Percentiles rank a stretch among this genome's conserved stretches.
Conservation (phyloP, 2,113 vertebrate species). For the Acrocephalus kingi region DNA sequence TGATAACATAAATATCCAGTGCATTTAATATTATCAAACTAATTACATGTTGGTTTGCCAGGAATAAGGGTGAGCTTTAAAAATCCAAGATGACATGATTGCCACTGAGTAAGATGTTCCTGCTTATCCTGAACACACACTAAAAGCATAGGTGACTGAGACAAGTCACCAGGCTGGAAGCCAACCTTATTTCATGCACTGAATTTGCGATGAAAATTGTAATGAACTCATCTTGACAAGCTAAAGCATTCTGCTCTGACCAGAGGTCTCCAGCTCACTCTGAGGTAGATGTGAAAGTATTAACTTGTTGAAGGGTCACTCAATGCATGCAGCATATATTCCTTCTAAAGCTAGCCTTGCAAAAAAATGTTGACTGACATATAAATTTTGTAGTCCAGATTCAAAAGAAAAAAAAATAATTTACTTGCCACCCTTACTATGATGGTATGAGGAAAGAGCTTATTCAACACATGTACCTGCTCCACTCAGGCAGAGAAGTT, state of each 20-base stretch:
- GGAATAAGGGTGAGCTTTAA: conserved; percentile 49
- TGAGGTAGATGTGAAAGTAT: not conserved
- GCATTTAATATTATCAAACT: conserved; percentile 22
- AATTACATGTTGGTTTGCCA: conserved; percentile 54
- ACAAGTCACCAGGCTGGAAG: conserved; percentile 34
- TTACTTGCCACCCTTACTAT: not conserved
- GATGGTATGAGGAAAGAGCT: not conserved
- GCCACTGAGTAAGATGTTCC: conserved; percentile 12
- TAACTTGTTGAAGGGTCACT: not conserved
- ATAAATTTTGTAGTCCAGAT: not conserved
- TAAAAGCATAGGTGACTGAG: conserved; percentile 43
- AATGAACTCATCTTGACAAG: not conserved
- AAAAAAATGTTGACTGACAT: not conserved
- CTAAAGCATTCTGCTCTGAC: not conserved
- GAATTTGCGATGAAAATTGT: conserved; percentile 30
- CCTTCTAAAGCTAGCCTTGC: not conserved
- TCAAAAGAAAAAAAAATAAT: not conserved
- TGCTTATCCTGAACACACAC: not conserved
- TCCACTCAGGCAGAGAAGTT: not conserved
- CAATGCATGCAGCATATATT: not conserved
- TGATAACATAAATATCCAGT: conserved; percentile 54
- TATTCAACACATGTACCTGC: not conserved
- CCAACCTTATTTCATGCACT: not conserved
- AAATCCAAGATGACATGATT: conserved; percentile 48
- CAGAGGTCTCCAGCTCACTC: not conserved